Percentiles rank a stretch among this genome's conserved stretches.
Conservation (phyloP, 2,797 vertebrate species). For the Gobio occitaniae region DNA sequence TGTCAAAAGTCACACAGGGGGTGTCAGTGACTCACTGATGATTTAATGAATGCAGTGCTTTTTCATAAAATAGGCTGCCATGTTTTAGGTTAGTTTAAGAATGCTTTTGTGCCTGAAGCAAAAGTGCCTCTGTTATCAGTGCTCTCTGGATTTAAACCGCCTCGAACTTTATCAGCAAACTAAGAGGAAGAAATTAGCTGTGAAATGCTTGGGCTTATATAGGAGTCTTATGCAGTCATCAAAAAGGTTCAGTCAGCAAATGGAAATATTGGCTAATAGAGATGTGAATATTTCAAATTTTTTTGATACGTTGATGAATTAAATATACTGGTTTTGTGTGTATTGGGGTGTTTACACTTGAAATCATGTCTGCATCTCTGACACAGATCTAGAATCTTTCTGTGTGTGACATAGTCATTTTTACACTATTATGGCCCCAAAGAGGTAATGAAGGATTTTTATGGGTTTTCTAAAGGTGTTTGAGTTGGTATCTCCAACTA, state of each 20-base stretch:
- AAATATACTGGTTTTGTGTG: neutral
- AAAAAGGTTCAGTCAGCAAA: constrained; percentile 47
- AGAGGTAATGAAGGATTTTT: constrained; percentile 23
- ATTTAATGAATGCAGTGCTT: constrained; percentile 44
- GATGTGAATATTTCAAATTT: neutral
- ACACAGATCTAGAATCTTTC: constrained; percentile 9
- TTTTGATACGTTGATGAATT: neutral
- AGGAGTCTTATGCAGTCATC: neutral
- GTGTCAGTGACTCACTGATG: constrained; percentile 44
- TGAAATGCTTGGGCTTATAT: constrained; percentile 4
- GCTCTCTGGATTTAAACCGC: constrained; percentile 42
- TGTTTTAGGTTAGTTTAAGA: constrained; percentile 39
- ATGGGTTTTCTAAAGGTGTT: constrained; percentile 23
- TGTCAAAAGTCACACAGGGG: constrained; percentile 44
- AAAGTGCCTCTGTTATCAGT: constrained; percentile 49
- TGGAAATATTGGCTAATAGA: constrained; percentile 18
- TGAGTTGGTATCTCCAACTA: constrained; percentile 10
- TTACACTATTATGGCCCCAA: constrained; percentile 11
- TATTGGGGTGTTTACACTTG: neutral
- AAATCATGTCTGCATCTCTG: neutral
- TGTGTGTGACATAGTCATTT: neutral
- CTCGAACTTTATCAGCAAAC: constrained; percentile 32
- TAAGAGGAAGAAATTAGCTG: constrained; percentile 35
- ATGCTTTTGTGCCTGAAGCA: constrained; percentile 34
- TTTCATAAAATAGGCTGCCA: constrained; percentile 30